Evolutionary conservation across 2,113 vertebrate genomes (phyloP).

Genomic region (Gambusia holbrooki): DNA sequence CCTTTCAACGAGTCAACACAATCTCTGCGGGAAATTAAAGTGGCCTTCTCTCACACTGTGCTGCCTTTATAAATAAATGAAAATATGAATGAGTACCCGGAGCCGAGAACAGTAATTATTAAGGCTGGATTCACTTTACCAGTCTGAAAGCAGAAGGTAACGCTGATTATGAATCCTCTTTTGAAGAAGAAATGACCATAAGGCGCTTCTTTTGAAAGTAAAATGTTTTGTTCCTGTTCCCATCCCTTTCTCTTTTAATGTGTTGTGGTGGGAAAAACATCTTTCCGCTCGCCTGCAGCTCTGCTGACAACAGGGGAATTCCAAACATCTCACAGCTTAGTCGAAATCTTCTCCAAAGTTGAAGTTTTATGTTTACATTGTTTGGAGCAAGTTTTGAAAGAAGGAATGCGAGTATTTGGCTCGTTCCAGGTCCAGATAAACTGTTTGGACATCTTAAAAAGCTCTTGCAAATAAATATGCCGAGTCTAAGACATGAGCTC

Average conservation of each 20-base stretch:
- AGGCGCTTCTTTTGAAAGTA: slow-evolving; percentile 13
- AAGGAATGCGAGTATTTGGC: slow-evolving; percentile 52
- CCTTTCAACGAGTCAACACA: slow-evolving; percentile 67
- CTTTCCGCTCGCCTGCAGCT: slow-evolving; percentile 8
- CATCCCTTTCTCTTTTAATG: slow-evolving; percentile 14
- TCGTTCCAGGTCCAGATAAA: slow-evolving; percentile 61
- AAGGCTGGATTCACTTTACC: slow-evolving; percentile 31
- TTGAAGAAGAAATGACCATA: slow-evolving; percentile 7
- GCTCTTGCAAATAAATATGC: slow-evolving; percentile 23
- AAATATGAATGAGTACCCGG: slow-evolving; percentile 40
- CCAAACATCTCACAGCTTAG: slow-evolving; percentile 41
- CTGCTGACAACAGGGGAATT: slow-evolving; percentile 48
- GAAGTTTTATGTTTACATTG: slow-evolving; percentile 46
- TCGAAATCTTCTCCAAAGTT: slow-evolving; percentile 43
- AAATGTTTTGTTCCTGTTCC: slow-evolving; percentile 23
- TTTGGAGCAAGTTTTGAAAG: slow-evolving; percentile 40
- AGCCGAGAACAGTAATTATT: slow-evolving; percentile 45
- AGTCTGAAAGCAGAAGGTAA: slow-evolving; percentile 24
- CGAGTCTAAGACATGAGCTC: slow-evolving; percentile 31
- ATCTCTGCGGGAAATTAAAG: slow-evolving; percentile 46
- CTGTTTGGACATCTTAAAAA: slow-evolving; percentile 61
- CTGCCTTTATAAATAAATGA: slow-evolving; percentile 75
- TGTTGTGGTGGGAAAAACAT: not conserved
- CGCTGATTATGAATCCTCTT: slow-evolving; percentile 12
- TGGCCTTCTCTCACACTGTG: slow-evolving; percentile 40